Conservation (phyloP, 2,888 invertebrate genomes). For the Ecliptopera silaceata region DNA sequence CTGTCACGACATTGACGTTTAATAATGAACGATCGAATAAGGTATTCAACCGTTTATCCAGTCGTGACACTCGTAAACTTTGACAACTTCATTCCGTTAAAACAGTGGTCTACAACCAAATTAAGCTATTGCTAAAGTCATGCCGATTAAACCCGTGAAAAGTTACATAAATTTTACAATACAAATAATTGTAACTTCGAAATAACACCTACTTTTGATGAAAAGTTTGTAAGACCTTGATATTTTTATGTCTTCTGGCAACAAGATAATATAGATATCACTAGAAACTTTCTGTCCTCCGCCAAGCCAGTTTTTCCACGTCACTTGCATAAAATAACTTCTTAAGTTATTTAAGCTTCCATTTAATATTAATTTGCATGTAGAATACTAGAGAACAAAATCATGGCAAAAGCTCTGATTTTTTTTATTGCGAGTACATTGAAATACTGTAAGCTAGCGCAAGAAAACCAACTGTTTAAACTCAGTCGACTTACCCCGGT, state of each 20-base stretch:
- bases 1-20: slow-evolving; percentile 53
- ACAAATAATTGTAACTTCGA: slow-evolving; percentile 1
- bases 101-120: slow-evolving; percentile 5
- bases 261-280: slow-evolving; percentile 1
- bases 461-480: not conserved
- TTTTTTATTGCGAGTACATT: too few species aligned
- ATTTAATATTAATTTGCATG: slow-evolving; percentile 4
- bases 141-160: not conserved
- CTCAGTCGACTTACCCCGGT: slow-evolving; percentile 85
- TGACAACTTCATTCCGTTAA: slow-evolving; percentile 16
- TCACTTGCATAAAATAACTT: slow-evolving; percentile 21
- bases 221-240: slow-evolving; percentile 1
- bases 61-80: slow-evolving; percentile 23
- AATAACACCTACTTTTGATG: not conserved
- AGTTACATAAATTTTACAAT: slow-evolving; percentile 7
- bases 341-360: slow-evolving; percentile 6
- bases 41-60: slow-evolving; percentile 34
- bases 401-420: not conserved
- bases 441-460: not conserved
- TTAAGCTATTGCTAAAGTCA: slow-evolving; percentile 4
- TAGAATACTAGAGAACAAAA: not conserved
- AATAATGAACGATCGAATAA: slow-evolving; percentile 42
- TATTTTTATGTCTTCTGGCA: slow-evolving; percentile 1
- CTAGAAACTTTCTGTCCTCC: slow-evolving; percentile 15
- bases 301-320: slow-evolving; percentile 20